Base-by-base conservation (phyloP, 1,140 invertebrate genomes). In the Sycobia sp. region DNA sequence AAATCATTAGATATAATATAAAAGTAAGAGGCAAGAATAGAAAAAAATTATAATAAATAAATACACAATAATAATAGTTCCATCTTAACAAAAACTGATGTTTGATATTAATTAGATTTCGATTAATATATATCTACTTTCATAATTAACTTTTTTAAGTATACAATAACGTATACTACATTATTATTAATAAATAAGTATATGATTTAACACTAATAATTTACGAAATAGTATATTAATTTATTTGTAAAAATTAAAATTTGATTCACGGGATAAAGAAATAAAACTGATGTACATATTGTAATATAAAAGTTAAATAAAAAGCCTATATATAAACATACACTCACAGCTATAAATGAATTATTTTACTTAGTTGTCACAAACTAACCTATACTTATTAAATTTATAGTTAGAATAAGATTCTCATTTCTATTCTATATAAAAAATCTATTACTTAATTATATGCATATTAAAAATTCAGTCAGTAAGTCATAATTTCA, bases 401-500 rank as follows among this genome's bases (percentile, higher is more conserved):
- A 43, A 59, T 41, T n/a, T 8, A 18, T 43, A 53, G 11, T 20
- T 60, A 51, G 43, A 62, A 41, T 54, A 62, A 62, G 9, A 62
- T 47, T 56, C 25, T 62, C 9, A 38, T 46, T 62, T 38, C 46
- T 36, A 62, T 14, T 18, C 51, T 62, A 62, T 18, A 34, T 43
- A 3, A n/a, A 13, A 29, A 54, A 62, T 49, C 11, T 14, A 39
- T 49, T 22, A 56, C 41, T 62, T 39, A 47, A 54, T 55, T 18
- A 55, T 51, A 53, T 39, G 38, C 18, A 41, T 61, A 14, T 43
- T 61, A 43, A 44, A 62, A 62, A 49, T 49, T 62, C 51, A 62
- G 60, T 62, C 60, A 29, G 14, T 50, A 51, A 61, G 50, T 62
- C 32, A 62, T 41, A 49, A 62, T 56, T 62, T 56, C 25, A 55